Evolutionary conservation across 2,888 invertebrate genomes (phyloP).

Genomic region (Trichacis sp.): DNA sequence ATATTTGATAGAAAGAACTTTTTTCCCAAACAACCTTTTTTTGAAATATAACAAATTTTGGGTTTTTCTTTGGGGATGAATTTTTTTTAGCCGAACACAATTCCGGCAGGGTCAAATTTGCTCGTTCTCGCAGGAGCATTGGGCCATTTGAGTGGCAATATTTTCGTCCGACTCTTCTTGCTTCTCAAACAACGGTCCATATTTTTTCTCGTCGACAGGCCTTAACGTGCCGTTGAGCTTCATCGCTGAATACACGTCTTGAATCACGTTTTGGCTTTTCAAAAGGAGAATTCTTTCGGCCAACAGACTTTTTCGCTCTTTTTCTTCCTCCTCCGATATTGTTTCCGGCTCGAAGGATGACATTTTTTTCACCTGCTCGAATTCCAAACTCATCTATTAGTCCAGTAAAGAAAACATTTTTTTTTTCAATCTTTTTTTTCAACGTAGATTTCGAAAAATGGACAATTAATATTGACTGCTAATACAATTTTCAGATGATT

Average conservation of each 20-base stretch:
- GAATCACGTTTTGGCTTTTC: slow-evolving; percentile 78
- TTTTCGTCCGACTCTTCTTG: neutral
- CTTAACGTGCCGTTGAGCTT: slow-evolving; percentile 77
- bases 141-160: neutral
- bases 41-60: too few relatives aligned
- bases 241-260: slow-evolving; percentile 77
- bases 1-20: too few relatives aligned
- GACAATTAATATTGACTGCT: too few relatives aligned
- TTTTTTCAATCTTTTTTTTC: neutral
- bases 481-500: too few relatives aligned
- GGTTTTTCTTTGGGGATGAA: too few relatives aligned
- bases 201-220: slow-evolving; percentile 77
- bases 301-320: slow-evolving; percentile 75
- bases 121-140: neutral
- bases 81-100: neutral
- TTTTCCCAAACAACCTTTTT: too few relatives aligned
- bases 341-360: slow-evolving; percentile 75
- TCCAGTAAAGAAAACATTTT: too few relatives aligned
- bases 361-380: slow-evolving; percentile 18
- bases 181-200: slow-evolving; percentile 66
- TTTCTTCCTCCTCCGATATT: slow-evolving; percentile 80
- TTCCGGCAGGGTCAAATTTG: slow-evolving; percentile 1
- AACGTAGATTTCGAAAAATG: too few relatives aligned
- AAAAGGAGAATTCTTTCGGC: slow-evolving; percentile 79
- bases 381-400: too few relatives aligned